phyloP scores from a whole-genome alignment of 1,140 invertebrate species.

The Drusus annulatus region DNA sequence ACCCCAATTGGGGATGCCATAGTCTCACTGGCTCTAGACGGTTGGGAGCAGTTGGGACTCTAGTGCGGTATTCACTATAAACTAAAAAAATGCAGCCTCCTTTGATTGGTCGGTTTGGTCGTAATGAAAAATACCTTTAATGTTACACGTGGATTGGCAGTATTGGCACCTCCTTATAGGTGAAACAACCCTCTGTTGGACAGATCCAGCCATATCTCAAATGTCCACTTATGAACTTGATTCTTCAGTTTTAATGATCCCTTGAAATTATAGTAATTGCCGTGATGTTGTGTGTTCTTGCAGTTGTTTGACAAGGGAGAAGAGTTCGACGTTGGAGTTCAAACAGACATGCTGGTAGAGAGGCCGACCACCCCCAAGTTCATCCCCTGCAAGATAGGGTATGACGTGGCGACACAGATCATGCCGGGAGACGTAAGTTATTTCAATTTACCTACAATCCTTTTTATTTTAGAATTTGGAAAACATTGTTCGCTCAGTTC shows the following conservation, averaged over 20 bases:
- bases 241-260: not conserved
- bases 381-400: conserved; percentile 83
- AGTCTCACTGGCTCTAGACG: no score
- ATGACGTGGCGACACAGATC: conserved; percentile 88
- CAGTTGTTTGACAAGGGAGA: conserved; percentile 80
- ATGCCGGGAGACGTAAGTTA: conserved; percentile 86
- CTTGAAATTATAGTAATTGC: not conserved
- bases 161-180: no score
- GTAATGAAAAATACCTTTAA: no score
- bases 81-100: no score
- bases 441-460: not conserved
- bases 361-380: conserved; percentile 82
- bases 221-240: not conserved
- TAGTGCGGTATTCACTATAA: no score
- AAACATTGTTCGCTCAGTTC: no score
- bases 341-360: conserved; percentile 90
- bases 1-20: no score
- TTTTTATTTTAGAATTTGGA: not conserved
- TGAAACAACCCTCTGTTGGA: no score
- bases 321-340: conserved; percentile 82
- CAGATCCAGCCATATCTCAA: not conserved
- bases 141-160: no score
- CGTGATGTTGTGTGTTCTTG: conserved; percentile 43
- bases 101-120: no score
- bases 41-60: no score